Conservation (phyloP, 2,113 vertebrate genomes). For the Anser cygnoides region DNA sequence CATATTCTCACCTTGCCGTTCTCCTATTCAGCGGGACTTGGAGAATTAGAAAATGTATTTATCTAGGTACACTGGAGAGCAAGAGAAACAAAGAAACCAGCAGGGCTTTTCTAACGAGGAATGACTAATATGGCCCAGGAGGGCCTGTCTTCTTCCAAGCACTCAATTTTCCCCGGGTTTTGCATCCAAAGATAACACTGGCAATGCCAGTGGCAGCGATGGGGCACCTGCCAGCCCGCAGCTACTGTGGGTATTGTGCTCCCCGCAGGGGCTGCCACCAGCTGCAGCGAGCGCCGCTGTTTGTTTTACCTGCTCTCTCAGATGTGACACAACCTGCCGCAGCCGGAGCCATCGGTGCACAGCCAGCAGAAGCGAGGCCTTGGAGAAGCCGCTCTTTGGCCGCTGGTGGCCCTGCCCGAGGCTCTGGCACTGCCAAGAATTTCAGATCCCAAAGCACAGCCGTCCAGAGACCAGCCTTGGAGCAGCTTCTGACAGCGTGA, state of each 20-base stretch:
- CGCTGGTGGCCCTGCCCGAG: fast-evolving
- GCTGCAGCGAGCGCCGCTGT: neutral
- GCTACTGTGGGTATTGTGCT: neutral
- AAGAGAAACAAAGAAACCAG: conserved; percentile 65
- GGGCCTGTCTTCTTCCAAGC: conserved; percentile 33
- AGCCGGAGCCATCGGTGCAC: neutral
- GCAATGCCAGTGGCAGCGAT: neutral
- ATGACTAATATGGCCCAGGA: conserved; percentile 61
- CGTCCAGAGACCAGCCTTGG: fast-evolving
- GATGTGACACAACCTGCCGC: neutral
- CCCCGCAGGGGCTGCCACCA: neutral
- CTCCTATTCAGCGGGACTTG: neutral
- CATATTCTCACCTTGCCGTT: conserved; percentile 44
- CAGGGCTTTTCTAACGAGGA: conserved; percentile 59
- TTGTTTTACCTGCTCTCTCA: conserved; percentile 13
- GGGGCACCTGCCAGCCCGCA: conserved; percentile 18
- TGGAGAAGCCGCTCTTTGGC: neutral
- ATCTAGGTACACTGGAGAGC: conserved; percentile 46
- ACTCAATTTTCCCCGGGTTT: conserved; percentile 30
- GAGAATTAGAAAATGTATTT: conserved; percentile 50
- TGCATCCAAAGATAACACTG: conserved; percentile 5
- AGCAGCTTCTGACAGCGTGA: neutral
- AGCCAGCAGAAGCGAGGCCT: neutral
- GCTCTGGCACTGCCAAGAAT: neutral
- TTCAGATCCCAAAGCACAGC: fast-evolving